Base-by-base conservation (phyloP, 2,888 invertebrate genomes). In the Athripsodes cinereus region DNA sequence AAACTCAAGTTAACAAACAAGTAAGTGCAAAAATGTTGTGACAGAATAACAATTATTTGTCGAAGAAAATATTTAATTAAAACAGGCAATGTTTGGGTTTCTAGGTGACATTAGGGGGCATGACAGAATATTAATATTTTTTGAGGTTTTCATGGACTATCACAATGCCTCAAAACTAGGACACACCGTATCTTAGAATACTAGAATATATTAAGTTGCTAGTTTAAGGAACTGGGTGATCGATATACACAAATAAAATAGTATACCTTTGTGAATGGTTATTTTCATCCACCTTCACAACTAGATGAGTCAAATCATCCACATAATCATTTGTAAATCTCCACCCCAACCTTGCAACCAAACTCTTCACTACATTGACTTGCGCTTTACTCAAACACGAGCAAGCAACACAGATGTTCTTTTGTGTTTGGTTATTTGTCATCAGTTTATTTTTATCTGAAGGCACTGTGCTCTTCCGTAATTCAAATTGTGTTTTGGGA, bases 221-320 rank as follows among this genome's bases (percentile, higher is more conserved):
- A n/a, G n/a, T n/a, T n/a, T n/a, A n/a, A n/a, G n/a, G n/a, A n/a
- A n/a, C n/a, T n/a, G n/a, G n/a, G 26, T 26, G 10, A 26, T 26
- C 26, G 13, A 21, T 20, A 54, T 53, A n/a, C n/a, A n/a, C n/a
- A n/a, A n/a, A n/a, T n/a, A n/a, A n/a, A n/a, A n/a, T n/a, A n/a
- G n/a, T n/a, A n/a, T 68, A 78, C 78, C 79, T 73, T 65, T 76
- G 73, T 8, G 75, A 71, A 61, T 68, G 72, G 34, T 73, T 74
- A 54, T 75, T 72, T 11, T 75, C 72, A 65, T 78, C 76, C 3
- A 76, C 75, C 40, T 71, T 68, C 6, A 78, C 76, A 52, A 79
- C 73, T 44, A 79, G 67, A 69, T 79, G 79, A 2, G 78, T 76
- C 56, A 78, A 57, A 8, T 74, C 71, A 10, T 67, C 68, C 2